Percentiles rank a stretch among this genome's conserved stretches.
These are phyloP conservation scores for Trematomus bernacchii DNA, from an alignment of 2,797 vertebrate genomes.

Conservation along the genomic window DNA sequence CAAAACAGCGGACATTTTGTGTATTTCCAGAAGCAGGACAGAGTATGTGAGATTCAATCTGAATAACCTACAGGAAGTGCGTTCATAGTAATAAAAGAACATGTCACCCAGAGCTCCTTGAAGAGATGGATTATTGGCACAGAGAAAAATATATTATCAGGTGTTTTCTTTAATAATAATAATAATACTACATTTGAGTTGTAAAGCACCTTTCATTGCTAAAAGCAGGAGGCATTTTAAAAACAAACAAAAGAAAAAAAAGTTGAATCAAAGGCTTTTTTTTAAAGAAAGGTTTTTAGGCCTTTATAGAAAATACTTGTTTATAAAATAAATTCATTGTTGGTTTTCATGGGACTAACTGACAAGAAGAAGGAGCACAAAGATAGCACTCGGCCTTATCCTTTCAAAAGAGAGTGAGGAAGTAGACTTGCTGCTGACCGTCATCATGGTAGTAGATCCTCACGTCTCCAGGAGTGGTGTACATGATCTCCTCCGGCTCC, in stretches of 20 bases:
- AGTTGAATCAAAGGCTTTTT: too few relatives aligned
- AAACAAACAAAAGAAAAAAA: too few relatives aligned
- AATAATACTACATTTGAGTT: too few relatives aligned
- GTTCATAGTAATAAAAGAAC: background rate
- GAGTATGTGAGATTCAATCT: background rate
- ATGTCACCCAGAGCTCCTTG: background rate
- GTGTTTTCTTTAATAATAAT: too few relatives aligned
- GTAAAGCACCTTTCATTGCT: too few relatives aligned
- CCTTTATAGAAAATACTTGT: too few relatives aligned
- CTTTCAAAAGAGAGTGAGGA: background rate
- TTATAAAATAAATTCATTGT: background rate
- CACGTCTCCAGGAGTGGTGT: slow-evolving; percentile 88
- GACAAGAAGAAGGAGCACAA: background rate
- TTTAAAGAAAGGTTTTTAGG: too few relatives aligned
- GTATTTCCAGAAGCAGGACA: background rate
- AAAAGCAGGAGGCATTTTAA: too few relatives aligned
- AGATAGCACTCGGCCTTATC: background rate
- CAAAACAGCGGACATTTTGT: background rate
- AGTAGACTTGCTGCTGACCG: slow-evolving; percentile 75
- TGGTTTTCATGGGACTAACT: background rate
- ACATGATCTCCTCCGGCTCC: slow-evolving; percentile 90
- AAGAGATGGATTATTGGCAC: too few relatives aligned
- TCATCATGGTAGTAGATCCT: slow-evolving; percentile 92
- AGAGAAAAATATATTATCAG: too few relatives aligned
- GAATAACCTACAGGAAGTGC: background rate